These are phyloP conservation scores for Harpegnathos saltator DNA, from an alignment of 1,140 invertebrate species.

Conservation along the genomic window DNA sequence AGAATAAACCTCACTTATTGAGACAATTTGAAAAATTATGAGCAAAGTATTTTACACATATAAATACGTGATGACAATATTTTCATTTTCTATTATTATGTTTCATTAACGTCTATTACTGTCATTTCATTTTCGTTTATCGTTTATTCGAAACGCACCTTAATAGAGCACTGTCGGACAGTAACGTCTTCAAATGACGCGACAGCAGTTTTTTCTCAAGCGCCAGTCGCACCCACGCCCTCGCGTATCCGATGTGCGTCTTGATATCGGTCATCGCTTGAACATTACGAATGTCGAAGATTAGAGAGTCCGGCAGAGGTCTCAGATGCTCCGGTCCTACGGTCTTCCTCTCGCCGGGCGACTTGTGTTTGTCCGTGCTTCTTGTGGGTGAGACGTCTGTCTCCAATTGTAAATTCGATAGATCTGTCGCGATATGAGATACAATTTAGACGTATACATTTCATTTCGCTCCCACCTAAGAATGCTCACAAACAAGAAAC, in stretches of 20 bases:
- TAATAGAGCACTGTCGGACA: constrained; percentile 95
- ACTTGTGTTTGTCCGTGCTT: constrained; percentile 84
- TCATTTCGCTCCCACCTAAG: background rate
- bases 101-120: too few relatives aligned
- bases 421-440: constrained; percentile 86
- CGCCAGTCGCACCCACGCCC: constrained; percentile 98
- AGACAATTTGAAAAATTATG: too few relatives aligned
- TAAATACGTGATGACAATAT: too few relatives aligned
- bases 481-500: constrained; percentile 9
- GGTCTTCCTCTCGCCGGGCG: constrained; percentile 86
- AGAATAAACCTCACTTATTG: too few relatives aligned
- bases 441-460: constrained; percentile 16
- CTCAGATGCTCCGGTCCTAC: constrained; percentile 88
- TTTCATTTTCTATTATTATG: too few relatives aligned
- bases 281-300: constrained; percentile 97
- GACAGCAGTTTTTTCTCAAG: constrained; percentile 99
- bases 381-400: constrained; percentile 87
- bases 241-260: constrained; percentile 98
- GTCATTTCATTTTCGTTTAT: too few relatives aligned
- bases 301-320: constrained; percentile 93
- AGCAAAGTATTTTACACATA: too few relatives aligned
- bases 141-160: too few relatives aligned
- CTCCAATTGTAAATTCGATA: constrained; percentile 91
- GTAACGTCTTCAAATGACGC: constrained; percentile 95
- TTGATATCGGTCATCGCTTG: constrained; percentile 98